phyloP scores from a whole-genome alignment of 1,140 invertebrate species.

The Goniozus legneri region DNA sequence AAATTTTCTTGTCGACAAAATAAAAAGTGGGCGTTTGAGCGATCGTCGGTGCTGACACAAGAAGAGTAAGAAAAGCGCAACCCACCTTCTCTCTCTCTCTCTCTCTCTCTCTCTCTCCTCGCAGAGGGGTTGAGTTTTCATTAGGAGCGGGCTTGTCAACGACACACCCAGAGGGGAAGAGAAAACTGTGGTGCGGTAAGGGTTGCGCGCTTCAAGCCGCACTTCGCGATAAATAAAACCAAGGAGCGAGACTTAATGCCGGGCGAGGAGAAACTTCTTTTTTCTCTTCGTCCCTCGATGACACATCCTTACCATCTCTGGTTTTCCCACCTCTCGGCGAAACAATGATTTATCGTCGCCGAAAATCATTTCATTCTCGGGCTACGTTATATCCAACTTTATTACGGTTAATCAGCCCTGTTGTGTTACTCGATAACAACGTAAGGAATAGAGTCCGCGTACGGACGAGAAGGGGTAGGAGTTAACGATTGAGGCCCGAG shows the following conservation, averaged over 20 bases:
- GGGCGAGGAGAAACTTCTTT: constrained; percentile 17
- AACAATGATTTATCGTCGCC: too few relatives aligned
- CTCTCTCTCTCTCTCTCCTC: too few relatives aligned
- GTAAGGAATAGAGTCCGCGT: too few relatives aligned
- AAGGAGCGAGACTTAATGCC: constrained; percentile 30
- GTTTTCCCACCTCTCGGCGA: too few relatives aligned
- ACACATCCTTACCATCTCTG: not conserved
- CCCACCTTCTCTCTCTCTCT: not conserved
- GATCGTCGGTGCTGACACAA: constrained; percentile 17
- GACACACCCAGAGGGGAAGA: constrained; percentile 22
- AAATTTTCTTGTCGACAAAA: too few relatives aligned
- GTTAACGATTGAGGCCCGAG: constrained; percentile 14
- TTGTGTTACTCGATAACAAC: too few relatives aligned
- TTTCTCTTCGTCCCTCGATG: constrained; percentile 4
- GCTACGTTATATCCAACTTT: too few relatives aligned
- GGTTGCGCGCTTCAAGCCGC: constrained; percentile 17
- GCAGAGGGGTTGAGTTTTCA: constrained; percentile 34
- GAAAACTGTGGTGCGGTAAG: constrained; percentile 23
- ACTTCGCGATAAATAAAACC: constrained; percentile 31
- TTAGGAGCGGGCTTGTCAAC: constrained; percentile 33
- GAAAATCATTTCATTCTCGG: too few relatives aligned
- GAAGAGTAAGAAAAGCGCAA: constrained; percentile 10
- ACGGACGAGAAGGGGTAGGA: too few relatives aligned
- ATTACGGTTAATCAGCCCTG: too few relatives aligned
- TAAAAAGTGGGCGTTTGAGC: constrained; percentile 21